Conservation (phyloP, 2,888 invertebrate species). For the Ophonus ardosiacus region DNA sequence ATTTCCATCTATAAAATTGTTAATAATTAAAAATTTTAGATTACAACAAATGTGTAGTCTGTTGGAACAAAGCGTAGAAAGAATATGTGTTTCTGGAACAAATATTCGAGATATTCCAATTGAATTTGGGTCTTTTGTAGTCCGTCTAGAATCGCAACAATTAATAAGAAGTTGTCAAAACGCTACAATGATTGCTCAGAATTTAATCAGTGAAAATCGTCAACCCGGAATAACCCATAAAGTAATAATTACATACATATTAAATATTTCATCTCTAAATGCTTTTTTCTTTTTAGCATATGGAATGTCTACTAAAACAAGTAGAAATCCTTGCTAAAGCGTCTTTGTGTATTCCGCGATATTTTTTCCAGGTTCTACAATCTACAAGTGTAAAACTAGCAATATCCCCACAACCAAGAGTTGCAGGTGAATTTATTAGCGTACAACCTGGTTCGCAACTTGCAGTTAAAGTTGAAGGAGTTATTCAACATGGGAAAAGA, state of each 20-base stretch:
- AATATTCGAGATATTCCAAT: constrained; percentile 72
- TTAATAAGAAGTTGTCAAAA: constrained; percentile 75
- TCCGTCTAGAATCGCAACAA: constrained; percentile 75
- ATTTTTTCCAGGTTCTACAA: constrained; percentile 91
- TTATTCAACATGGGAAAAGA: constrained; percentile 85
- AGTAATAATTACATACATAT: constrained; percentile 68
- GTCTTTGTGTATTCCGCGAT: constrained; percentile 84
- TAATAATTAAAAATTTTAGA: constrained; percentile 73
- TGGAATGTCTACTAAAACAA: constrained; percentile 80
- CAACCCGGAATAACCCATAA: constrained; percentile 76
- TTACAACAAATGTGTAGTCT: constrained; percentile 89
- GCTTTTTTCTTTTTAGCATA: constrained; percentile 73
- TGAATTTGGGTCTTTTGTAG: constrained; percentile 73
- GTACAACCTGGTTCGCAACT: constrained; percentile 91
- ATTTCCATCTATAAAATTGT: constrained; percentile 44
- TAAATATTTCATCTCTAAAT: background rate
- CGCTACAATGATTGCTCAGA: constrained; percentile 73
- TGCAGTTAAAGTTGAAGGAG: constrained; percentile 95
- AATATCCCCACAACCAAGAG: constrained; percentile 88
- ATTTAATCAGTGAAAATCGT: constrained; percentile 71
- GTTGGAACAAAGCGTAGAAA: constrained; percentile 86
- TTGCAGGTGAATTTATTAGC: constrained; percentile 89
- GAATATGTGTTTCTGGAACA: constrained; percentile 79
- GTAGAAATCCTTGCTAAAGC: constrained; percentile 81
- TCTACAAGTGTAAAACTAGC: constrained; percentile 89